Percentiles rank a stretch among this genome's conserved stretches.
Conservation (phyloP, 2,888 invertebrate species). For the Ypsolopha scabrella region DNA sequence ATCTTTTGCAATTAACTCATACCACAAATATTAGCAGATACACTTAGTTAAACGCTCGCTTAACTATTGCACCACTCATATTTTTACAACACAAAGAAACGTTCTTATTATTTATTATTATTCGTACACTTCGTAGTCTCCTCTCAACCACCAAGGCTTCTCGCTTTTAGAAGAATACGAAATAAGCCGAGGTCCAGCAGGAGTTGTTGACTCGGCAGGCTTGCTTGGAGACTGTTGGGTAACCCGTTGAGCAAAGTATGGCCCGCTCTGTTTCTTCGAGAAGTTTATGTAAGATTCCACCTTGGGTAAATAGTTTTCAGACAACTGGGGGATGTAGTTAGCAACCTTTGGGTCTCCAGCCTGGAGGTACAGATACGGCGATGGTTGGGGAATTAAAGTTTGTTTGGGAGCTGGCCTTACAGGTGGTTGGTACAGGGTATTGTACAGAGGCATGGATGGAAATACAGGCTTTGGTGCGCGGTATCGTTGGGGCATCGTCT, state of each 20-base stretch:
- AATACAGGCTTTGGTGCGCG: constrained; percentile 1
- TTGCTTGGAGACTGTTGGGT: no score
- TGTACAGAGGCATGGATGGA: neutral
- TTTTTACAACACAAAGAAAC: neutral
- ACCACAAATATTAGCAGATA: neutral
- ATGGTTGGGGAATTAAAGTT: constrained; percentile 5
- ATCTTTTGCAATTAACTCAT: neutral
- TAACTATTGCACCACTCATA: neutral
- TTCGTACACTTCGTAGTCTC: constrained; percentile 30
- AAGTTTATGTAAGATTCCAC: constrained; percentile 22
- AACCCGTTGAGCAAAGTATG: constrained; percentile 12
- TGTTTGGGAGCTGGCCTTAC: neutral
- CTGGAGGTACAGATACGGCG: neutral
- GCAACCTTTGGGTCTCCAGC: neutral
- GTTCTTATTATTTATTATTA: constrained; percentile 8
- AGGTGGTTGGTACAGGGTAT: neutral
- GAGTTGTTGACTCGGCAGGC: no score
- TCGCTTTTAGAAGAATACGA: neutral
- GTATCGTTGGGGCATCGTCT: constrained; percentile 7
- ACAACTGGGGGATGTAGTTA: constrained; percentile 13
- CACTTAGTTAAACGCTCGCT: neutral
- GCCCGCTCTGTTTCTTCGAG: constrained; percentile 21
- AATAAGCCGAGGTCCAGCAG: neutral
- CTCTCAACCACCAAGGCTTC: constrained; percentile 30
- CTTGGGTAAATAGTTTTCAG: constrained; percentile 14